Base-by-base conservation (phyloP, 2,113 vertebrate genomes). In the Emydura subglobosa region DNA sequence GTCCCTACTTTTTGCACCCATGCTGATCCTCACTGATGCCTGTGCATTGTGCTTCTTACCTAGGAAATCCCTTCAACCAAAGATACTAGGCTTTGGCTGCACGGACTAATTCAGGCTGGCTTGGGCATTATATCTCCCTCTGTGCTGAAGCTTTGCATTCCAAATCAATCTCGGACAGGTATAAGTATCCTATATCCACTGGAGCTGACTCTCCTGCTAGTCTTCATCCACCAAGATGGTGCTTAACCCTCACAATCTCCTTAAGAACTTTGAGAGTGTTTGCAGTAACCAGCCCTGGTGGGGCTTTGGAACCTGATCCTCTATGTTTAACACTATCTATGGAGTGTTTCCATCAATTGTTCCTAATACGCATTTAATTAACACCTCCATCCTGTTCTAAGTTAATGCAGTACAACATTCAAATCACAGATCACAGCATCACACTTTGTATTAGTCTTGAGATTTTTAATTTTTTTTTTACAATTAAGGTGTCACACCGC, bases 201-300 rank as follows among this genome's bases (percentile, higher is more conserved):
- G 31, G 59, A 54, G 59, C 1, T 49, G 22, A 47, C 82, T 2
- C 39, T 6, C 39, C 80, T 79, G 72, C 54, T 61, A 24, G 72
- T 24, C 22, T 59, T 78, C 25, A 11, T 21, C 61, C n/a, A 17
- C 29, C 11, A 57, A 21, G 53, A n/a, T 47, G 24, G 51, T 55
- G 50, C 0, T 0, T 80, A 76, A 0, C n/a, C 16, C 51, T 12
- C 42, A 6, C 6, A 72, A 53, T 22, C 79, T 31, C 44, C 91
- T 81, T 8, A 12, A 87, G 47, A 42, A 1, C 0, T 0, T 51
- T 68, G 65, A 87, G 39, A 0, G 0, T 1, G 2, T 27, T 57
- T 91, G 88, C 82, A 82, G 90, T 59, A 93, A 84, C 68, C 85
- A 79, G 65, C 17, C 29, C 85, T 34, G 12, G 34, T 22, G 65